phyloP scores from a whole-genome alignment of 2,888 invertebrate species.

The Noctua janthe region DNA sequence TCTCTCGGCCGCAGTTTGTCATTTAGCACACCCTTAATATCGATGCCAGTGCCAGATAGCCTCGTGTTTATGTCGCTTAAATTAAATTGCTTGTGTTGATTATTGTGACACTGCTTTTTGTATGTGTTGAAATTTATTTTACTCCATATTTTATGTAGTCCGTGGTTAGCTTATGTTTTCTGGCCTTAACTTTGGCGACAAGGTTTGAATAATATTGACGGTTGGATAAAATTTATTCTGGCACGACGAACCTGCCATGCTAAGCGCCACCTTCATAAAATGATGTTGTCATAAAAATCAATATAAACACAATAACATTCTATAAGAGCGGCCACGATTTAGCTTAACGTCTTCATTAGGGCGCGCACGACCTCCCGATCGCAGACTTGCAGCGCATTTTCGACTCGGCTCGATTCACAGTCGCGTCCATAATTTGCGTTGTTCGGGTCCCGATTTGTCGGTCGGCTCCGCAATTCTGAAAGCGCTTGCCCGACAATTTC shows the following conservation, averaged over 20 bases:
- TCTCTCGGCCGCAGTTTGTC: slow-evolving; percentile 86
- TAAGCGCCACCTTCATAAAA: slow-evolving; percentile 74
- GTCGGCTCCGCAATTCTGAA: slow-evolving; percentile 81
- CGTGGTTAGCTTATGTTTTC: slow-evolving; percentile 63
- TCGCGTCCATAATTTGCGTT: slow-evolving; percentile 85
- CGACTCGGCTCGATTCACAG: slow-evolving; percentile 78
- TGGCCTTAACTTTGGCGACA: slow-evolving; percentile 38
- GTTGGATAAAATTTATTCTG: slow-evolving; percentile 31
- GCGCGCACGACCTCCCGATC: slow-evolving; percentile 85
- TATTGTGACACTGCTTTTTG: slow-evolving; percentile 86
- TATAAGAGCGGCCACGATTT: slow-evolving; percentile 83
- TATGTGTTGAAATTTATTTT: slow-evolving; percentile 82
- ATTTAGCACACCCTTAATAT: slow-evolving; percentile 88
- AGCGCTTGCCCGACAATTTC: slow-evolving; percentile 83
- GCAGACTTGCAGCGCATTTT: slow-evolving; percentile 83
- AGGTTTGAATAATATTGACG: slow-evolving; percentile 30
- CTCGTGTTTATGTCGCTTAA: slow-evolving; percentile 88
- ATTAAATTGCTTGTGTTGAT: slow-evolving; percentile 88
- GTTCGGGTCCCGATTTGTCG: slow-evolving; percentile 84
- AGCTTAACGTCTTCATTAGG: slow-evolving; percentile 89
- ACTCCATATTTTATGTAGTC: slow-evolving; percentile 71
- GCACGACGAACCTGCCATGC: slow-evolving; percentile 1
- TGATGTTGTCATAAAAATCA: slow-evolving; percentile 87
- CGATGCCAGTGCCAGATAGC: slow-evolving; percentile 87
- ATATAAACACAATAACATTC: slow-evolving; percentile 84